Base-by-base conservation (phyloP, 2,113 vertebrate genomes). In the Anolis carolinensis region DNA sequence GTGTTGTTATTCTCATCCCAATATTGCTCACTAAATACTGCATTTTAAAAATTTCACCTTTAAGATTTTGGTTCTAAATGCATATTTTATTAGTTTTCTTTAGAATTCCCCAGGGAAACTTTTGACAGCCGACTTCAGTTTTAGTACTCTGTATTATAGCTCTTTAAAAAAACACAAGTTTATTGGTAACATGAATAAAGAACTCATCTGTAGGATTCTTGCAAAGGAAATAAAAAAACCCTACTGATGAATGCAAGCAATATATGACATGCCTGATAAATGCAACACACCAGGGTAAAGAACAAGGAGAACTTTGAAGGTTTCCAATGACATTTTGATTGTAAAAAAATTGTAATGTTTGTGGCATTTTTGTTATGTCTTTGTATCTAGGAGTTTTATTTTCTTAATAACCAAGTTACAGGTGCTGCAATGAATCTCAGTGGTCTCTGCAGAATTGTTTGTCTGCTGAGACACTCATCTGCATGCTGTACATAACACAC, bases 381-480 rank as follows among this genome's bases (percentile, higher is more conserved):
- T 71, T 80, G 21, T 13, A 89, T 0, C 78, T 83, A 87, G 88
- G 86, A 82, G 81, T 92, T 92, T 94, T 92, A 83, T 91, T 91
- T 93, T 93, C 90, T 91, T 75, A 93, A 88, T 91, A 93, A 90
- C 89, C 85, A 88, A 86, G 63, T 89, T 91, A 92, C 88, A 93
- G 84, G 86, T 90, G 84, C 87, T 93, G 74, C 82, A 89, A 91
- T 82, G 59, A 78, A 62, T 82, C 77, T 89, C 85, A 4, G 0
- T 72, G 59, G 36, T 34, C 80, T 44, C 32, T 90, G 80, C 6
- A n/a, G 91, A 1, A 18, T 55, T 91, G 25, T 88, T 90, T 92
- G 63, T 20, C 65, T 91, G 23, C 87, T 91, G 92, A 67, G 27
- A 44, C 85, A 50, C 50, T 68, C 89, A 94, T 39, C 2, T 25